Base-by-base conservation (phyloP, 2,797 vertebrate species). In the Carcharodon carcharias region DNA sequence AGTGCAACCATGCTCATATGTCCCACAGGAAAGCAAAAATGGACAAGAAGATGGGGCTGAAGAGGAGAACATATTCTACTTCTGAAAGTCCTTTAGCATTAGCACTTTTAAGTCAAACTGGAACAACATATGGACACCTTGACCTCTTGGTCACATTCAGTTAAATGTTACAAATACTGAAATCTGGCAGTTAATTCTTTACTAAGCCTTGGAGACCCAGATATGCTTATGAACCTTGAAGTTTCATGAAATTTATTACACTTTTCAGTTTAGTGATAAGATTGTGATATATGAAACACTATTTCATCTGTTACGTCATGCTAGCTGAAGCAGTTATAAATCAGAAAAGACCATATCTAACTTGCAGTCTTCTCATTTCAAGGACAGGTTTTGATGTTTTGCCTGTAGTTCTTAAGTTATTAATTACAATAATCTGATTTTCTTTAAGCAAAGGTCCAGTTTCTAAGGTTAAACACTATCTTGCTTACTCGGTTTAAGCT, bases 31-130 rank as follows among this genome's bases (percentile, higher is more conserved):
- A 11, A 97, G 97, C 0, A 98, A 98, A 97, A 97, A 97, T 67
- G 97, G 97, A 96, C 98, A 98, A 96, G 98, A 97, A 96, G 98
- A 97, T 2, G 97, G 97, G 96, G 97, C 96, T 3, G 99, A 99
- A 50, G 94, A 95, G 69, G 94, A 95, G 97, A 98, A 98, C 71
- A 97, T 98, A 40, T 98, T 98, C 96, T 98, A 98, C 96, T 98
- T 98, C 96, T 98, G 97, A 98, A 88, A 94, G 61, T 69, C 91
- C 35, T n/a, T 73, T 69, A 56, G 56, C 28, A 95, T 95, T 35
- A 95, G 94, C 69, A 77, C 94, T 95, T 95, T 95, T 54, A 14
- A 73, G 94, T 71, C 26, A 95, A 95, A 95, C 94, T 95, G 69
- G 94, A 95, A 95, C 61, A 65, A 93, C 94, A 58, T 91, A 91